Conservation (phyloP, 2,888 invertebrate genomes). For the Caenorhabditis sulstoni region DNA sequence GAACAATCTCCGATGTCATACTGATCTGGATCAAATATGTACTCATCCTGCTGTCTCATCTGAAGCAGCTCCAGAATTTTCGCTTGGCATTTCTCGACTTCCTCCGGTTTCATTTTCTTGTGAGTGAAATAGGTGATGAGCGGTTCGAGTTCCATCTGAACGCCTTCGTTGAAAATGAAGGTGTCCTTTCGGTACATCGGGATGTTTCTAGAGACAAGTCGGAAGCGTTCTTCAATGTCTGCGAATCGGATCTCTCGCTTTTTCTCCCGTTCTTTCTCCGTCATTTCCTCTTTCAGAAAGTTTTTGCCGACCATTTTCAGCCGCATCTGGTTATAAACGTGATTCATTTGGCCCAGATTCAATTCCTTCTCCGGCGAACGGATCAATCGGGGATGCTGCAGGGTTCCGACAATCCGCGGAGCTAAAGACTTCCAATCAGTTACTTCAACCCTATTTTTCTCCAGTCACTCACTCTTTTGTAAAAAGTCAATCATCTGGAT, state of each 20-base stretch:
- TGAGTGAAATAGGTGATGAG: slow-evolving; percentile 38
- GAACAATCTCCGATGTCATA: slow-evolving; percentile 4
- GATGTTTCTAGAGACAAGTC: slow-evolving; percentile 34
- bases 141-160: slow-evolving; percentile 39
- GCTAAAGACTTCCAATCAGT: neutral
- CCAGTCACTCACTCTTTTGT: slow-evolving; percentile 22
- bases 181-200: slow-evolving; percentile 31
- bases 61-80: slow-evolving; percentile 33
- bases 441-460: no score
- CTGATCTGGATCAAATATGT: neutral
- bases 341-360: slow-evolving; percentile 32
- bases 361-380: slow-evolving; percentile 4
- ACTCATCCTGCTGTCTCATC: slow-evolving; percentile 8
- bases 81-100: slow-evolving; percentile 62
- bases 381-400: neutral
- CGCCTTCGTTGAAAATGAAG: slow-evolving; percentile 27
- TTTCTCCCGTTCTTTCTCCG: slow-evolving; percentile 13
- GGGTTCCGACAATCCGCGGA: neutral
- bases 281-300: neutral
- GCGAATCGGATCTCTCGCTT: neutral
- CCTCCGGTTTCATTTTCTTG: slow-evolving; percentile 38
- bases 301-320: slow-evolving; percentile 27
- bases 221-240: slow-evolving; percentile 22
- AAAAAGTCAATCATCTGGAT: slow-evolving; percentile 64
- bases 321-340: slow-evolving; percentile 35